Evolutionary conservation across 2,888 invertebrate species (phyloP), one percentile per base, ranked within the genome.

Genomic region (Leucoma salicis): DNA sequence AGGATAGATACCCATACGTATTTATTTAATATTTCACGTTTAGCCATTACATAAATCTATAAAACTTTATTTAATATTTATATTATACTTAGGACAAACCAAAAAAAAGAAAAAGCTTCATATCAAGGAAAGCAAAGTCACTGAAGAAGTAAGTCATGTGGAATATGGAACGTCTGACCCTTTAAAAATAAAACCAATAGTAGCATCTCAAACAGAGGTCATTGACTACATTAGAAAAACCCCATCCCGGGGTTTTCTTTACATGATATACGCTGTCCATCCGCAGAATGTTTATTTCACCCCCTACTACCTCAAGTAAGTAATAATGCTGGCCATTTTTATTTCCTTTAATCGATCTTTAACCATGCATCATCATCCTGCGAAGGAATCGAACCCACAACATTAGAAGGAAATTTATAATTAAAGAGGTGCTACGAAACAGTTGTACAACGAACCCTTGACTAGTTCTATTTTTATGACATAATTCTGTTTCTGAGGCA

Each of bases 181-280:
- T 1, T 57, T 87, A 1, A 89, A 89, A 63, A 58, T 84, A 4
- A 87, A 87, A 48, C 90, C 90, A 2, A 65, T 68, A 12, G 87
- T 88, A 4, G 79, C 83, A 1, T 84, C 87, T 0, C 87, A 88
- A 49, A 75, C 74, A 14, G 85, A 82, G 59, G 84, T 87, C 0
- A 87, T 89, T 16, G 66, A 90, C 6, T 84, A 85, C 43, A 86
- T 95, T 50, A 87, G 91, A 25, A 73, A 71, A 1, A 83, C 91
- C 47, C 91, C 91, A 0, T 85, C 91, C n/a, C 86, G 91, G 39
- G 91, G 91, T 5, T 97, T 96, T 69, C 90, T 95, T 3, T 97
- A 97, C 70, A 92, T 97, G 88, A 91, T 92, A 5, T 95, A 95
- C 56, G 93, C 94, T 28, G 93, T 94, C 1, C 92, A 93, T n/a